Evolutionary conservation across 2,888 invertebrate species (phyloP).

Genomic region (Gasteruption jaculator): DNA sequence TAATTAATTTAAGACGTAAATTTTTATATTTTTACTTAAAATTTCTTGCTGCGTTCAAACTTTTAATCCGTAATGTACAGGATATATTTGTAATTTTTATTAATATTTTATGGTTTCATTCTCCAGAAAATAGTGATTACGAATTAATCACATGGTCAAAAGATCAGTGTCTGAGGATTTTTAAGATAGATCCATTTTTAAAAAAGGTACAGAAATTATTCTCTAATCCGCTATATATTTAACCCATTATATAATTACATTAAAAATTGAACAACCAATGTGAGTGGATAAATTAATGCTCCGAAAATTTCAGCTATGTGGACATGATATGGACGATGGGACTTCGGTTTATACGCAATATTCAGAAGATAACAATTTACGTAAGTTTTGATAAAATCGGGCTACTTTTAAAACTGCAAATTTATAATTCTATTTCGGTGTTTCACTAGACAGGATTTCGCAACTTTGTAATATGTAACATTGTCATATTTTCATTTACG

Average conservation of each 20-base stretch:
- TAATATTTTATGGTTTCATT: constrained; percentile 13
- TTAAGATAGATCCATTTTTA: constrained; percentile 82
- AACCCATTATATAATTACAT: constrained; percentile 12
- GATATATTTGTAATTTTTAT: constrained; percentile 8
- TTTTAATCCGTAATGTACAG: no score
- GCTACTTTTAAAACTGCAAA: constrained; percentile 1
- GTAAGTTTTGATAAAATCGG: constrained; percentile 27
- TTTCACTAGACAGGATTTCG: no score
- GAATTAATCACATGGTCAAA: constrained; percentile 94
- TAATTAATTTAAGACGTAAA: no score
- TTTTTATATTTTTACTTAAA: no score
- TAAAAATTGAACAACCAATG: constrained; percentile 8
- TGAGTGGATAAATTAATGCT: constrained; percentile 4
- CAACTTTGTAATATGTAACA: no score
- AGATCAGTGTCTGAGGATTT: constrained; percentile 87
- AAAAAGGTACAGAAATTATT: constrained; percentile 58
- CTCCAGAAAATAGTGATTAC: constrained; percentile 62
- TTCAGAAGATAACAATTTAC: constrained; percentile 43
- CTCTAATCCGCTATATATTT: background rate
- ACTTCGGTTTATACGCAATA: constrained; percentile 45
- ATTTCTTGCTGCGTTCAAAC: no score
- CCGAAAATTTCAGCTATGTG: constrained; percentile 58
- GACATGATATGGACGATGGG: constrained; percentile 60
- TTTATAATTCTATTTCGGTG: background rate
- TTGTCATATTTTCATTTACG: no score